phyloP scores from a whole-genome alignment of 2,888 invertebrate species.

The Deilephila elpenor region DNA sequence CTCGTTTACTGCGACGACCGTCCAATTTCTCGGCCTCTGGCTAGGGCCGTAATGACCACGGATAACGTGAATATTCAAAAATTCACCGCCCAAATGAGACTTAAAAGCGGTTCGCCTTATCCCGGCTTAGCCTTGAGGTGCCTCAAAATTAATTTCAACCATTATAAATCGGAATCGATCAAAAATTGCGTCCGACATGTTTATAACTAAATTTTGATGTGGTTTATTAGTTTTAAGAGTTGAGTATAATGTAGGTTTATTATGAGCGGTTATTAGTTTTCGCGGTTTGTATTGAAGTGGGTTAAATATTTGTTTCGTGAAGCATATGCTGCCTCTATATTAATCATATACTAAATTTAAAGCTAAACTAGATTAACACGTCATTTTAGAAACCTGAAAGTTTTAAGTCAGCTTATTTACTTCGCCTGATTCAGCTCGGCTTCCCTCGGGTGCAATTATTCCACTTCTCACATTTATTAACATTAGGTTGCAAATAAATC shows the following conservation, averaged over 20 bases:
- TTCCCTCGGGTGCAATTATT: too few species aligned
- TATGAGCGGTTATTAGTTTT: neutral
- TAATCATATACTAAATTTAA: too few species aligned
- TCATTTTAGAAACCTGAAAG: too few species aligned
- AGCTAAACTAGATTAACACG: too few species aligned
- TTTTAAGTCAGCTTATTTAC: too few species aligned
- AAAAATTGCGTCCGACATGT: neutral
- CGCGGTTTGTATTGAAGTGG: neutral
- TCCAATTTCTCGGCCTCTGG: conserved; percentile 25
- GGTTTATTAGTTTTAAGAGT: neutral
- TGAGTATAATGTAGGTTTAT: neutral
- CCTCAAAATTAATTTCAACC: conserved; percentile 18
- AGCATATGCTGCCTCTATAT: neutral
- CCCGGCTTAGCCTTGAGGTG: conserved; percentile 9
- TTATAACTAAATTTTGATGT: neutral
- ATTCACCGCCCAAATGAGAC: neutral
- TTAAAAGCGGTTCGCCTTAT: neutral
- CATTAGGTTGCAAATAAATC: too few species aligned
- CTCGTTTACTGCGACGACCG: conserved; percentile 17
- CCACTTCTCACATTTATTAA: too few species aligned
- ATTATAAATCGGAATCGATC: neutral
- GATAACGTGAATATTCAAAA: conserved; percentile 23
- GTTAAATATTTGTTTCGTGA: neutral
- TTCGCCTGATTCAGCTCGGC: too few species aligned
- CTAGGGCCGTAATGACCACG: neutral